A percentile compares a stretch with the other conserved stretches of the same genome.
phyloP scores from a whole-genome alignment of 2,797 vertebrate genomes.

The Sebastolobus alascanus region DNA sequence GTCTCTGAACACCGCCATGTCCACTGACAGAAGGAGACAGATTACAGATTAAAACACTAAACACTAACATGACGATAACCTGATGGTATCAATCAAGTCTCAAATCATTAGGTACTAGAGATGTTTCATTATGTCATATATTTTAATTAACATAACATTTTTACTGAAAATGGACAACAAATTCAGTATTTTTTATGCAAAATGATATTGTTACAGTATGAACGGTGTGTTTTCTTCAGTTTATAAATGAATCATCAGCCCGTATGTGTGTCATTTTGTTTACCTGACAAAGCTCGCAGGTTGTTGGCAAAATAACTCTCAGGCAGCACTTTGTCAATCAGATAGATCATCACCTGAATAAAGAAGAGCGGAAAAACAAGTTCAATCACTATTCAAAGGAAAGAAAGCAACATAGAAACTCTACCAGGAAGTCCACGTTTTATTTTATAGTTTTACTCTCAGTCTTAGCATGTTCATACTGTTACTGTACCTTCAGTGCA shows the following conservation, averaged over 20 bases:
- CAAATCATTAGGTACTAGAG: too few relatives aligned
- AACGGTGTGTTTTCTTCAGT: not conserved
- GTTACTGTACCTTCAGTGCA: slow-evolving; percentile 90
- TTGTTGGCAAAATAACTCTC: slow-evolving; percentile 99
- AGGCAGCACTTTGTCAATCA: slow-evolving; percentile 98
- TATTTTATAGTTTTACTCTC: too few relatives aligned
- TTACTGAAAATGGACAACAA: too few relatives aligned
- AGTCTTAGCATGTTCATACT: too few relatives aligned
- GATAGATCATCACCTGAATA: slow-evolving; percentile 97
- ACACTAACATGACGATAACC: too few relatives aligned
- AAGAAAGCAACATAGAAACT: not conserved
- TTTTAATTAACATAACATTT: not conserved
- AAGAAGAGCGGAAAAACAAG: not conserved
- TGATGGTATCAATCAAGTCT: too few relatives aligned
- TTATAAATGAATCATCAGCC: not conserved
- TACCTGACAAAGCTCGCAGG: slow-evolving; percentile 92
- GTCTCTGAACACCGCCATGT: slow-evolving; percentile 99
- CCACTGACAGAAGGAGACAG: slow-evolving; percentile 79
- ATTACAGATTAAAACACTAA: not conserved
- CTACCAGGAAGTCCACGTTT: not conserved
- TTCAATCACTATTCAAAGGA: not conserved
- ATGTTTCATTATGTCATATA: not conserved
- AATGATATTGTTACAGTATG: not conserved
- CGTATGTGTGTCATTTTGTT: not conserved
- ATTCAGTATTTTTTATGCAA: not conserved